Evolutionary conservation across 2,797 vertebrate genomes (phyloP).

Genomic region (Pseudochirops corinnae): DNA sequence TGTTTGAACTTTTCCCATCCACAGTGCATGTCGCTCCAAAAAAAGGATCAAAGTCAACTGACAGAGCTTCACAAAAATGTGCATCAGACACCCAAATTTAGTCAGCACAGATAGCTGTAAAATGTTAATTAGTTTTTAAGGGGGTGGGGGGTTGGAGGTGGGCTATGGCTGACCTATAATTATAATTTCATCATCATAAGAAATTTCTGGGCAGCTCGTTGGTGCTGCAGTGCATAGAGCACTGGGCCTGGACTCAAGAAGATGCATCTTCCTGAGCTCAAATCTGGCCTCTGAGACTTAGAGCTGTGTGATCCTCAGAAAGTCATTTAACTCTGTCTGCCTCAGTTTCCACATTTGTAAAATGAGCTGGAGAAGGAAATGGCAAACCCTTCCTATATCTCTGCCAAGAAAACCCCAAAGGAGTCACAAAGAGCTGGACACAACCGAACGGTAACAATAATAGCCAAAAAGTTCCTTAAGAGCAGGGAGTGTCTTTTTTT

Average conservation of each 20-base stretch:
- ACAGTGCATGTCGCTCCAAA: fast-evolving
- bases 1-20: not conserved
- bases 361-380: not conserved
- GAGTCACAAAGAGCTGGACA: not conserved
- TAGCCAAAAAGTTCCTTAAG: not conserved
- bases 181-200: not conserved
- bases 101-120: not conserved
- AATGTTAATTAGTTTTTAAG: not conserved
- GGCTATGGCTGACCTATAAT: not conserved
- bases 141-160: not conserved
- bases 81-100: not conserved
- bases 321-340: not conserved
- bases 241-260: not conserved
- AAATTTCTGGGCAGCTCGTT: not conserved
- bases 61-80: not conserved
- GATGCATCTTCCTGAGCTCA: not conserved
- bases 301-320: not conserved
- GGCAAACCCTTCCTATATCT: not conserved
- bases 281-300: not conserved
- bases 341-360: not conserved
- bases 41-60: fast-evolving
- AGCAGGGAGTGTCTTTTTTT: not conserved
- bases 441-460: not conserved
- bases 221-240: not conserved
- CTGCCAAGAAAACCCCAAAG: not conserved